A percentile compares a stretch with the other conserved stretches of the same genome.
These are phyloP conservation scores for Heliconius ethilla DNA, from an alignment of 2,888 invertebrate genomes.

Conservation along the genomic window DNA sequence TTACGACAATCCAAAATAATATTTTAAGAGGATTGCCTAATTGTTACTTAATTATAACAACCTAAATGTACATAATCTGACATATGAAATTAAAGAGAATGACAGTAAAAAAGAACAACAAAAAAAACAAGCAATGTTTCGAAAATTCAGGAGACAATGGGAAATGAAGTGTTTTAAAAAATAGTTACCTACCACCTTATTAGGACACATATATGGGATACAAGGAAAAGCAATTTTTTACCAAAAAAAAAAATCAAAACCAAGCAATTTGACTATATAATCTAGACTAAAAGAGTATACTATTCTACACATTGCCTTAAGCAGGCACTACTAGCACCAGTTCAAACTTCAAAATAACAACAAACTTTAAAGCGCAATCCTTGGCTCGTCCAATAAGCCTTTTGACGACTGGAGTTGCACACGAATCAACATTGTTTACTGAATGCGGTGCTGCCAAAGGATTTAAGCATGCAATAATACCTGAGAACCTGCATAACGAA, in stretches of 20 bases:
- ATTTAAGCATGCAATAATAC: slow-evolving; percentile 22
- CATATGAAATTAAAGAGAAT: not conserved
- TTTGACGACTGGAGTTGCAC: slow-evolving; percentile 2
- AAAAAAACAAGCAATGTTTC: not conserved
- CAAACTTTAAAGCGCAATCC: not conserved
- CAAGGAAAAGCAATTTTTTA: too few relatives aligned
- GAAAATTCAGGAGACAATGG: not conserved
- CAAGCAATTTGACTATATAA: too few relatives aligned
- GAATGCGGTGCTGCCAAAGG: slow-evolving; percentile 14
- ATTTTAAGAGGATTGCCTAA: not conserved
- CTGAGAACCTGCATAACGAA: slow-evolving; percentile 10
- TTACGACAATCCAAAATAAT: not conserved
- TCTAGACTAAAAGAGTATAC: too few relatives aligned
- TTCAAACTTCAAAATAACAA: slow-evolving; percentile 8
- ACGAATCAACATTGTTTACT: slow-evolving; percentile 23
- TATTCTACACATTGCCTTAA: too few relatives aligned
- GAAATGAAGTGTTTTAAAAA: too few relatives aligned
- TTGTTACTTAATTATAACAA: not conserved
- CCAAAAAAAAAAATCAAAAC: too few relatives aligned
- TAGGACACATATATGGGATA: too few relatives aligned
- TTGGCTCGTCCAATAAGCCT: slow-evolving; percentile 19
- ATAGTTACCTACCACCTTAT: too few relatives aligned
- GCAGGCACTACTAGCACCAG: too few relatives aligned
- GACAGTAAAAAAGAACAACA: too few relatives aligned
- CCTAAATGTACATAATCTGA: not conserved